phyloP scores from a whole-genome alignment of 2,888 invertebrate species.

The Dryobotodes eremita region DNA sequence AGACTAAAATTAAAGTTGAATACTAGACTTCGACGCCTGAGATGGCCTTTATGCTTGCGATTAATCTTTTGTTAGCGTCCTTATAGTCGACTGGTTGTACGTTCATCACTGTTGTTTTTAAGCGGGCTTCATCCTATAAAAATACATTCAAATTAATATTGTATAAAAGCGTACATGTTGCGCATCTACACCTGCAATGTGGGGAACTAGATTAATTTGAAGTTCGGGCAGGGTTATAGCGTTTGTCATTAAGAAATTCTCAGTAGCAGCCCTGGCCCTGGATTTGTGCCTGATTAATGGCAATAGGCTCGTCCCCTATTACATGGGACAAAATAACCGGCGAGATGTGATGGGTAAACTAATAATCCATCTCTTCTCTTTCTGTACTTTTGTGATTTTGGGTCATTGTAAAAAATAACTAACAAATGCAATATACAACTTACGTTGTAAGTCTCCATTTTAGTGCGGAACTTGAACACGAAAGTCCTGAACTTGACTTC shows the following conservation, averaged over 20 bases:
- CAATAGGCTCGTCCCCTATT: too few species aligned
- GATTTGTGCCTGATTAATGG: not conserved
- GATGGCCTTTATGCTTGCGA: constrained; percentile 93
- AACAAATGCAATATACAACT: constrained; percentile 76
- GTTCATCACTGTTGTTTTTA: constrained; percentile 94
- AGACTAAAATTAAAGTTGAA: not conserved
- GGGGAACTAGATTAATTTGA: not conserved
- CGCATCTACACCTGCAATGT: not conserved
- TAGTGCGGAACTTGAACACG: constrained; percentile 96
- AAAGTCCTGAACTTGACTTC: constrained; percentile 95
- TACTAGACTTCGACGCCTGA: constrained; percentile 90
- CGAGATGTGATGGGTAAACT: not conserved
- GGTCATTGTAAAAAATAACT: not conserved
- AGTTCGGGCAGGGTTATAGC: not conserved
- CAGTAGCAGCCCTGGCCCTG: too few species aligned
- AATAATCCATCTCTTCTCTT: not conserved
- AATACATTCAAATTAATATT: constrained; percentile 19
- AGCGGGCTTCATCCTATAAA: constrained; percentile 94
- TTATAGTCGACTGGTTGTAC: constrained; percentile 94
- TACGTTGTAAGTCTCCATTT: constrained; percentile 98
- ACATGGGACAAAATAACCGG: not conserved
- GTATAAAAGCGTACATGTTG: not conserved
- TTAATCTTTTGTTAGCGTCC: constrained; percentile 93
- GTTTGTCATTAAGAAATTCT: not conserved
- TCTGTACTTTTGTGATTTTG: not conserved